A percentile compares a stretch with the other conserved stretches of the same genome.
phyloP scores from a whole-genome alignment of 2,888 invertebrate genomes.

The Drosophila trichaetosa region DNA sequence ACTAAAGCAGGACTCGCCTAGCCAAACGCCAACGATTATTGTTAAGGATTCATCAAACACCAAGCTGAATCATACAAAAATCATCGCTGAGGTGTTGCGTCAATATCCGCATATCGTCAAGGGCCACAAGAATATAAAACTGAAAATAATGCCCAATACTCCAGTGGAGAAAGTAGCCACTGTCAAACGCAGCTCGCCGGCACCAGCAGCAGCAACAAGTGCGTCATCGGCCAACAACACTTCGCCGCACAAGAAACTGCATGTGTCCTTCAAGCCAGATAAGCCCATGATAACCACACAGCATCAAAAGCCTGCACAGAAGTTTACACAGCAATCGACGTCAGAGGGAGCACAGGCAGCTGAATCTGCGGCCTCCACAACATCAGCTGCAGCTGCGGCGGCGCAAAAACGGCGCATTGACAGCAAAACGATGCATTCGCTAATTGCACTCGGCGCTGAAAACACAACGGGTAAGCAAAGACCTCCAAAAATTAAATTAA shows the following conservation, averaged over 20 bases:
- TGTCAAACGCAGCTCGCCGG: slow-evolving; percentile 35
- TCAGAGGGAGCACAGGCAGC: slow-evolving; percentile 22
- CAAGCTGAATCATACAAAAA: slow-evolving; percentile 91
- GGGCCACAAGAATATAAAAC: slow-evolving; percentile 93
- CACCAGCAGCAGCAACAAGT: slow-evolving; percentile 24
- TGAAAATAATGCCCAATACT: slow-evolving; percentile 91
- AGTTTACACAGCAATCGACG: slow-evolving; percentile 29
- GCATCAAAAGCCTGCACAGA: slow-evolving; percentile 47
- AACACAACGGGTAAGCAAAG: slow-evolving; percentile 86
- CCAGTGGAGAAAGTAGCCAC: slow-evolving; percentile 71
- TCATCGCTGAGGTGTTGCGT: slow-evolving; percentile 94
- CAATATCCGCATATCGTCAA: slow-evolving; percentile 95
- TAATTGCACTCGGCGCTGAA: slow-evolving; percentile 87
- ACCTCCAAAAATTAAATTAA: background rate
- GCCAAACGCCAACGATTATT: slow-evolving; percentile 84
- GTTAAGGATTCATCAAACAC: slow-evolving; percentile 84
- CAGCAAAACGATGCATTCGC: slow-evolving; percentile 87
- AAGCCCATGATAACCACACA: slow-evolving; percentile 62
- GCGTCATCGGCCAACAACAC: slow-evolving; percentile 18
- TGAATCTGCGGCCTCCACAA: slow-evolving; percentile 21
- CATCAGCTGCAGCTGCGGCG: slow-evolving; percentile 29
- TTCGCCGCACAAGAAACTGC: slow-evolving; percentile 68
- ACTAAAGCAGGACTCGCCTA: slow-evolving; percentile 82
- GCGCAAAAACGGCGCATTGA: slow-evolving; percentile 86
- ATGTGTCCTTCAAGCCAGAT: slow-evolving; percentile 67